These are phyloP conservation scores for Aphyosemion australe DNA, from an alignment of 2,113 vertebrate genomes.

Conservation along the genomic window DNA sequence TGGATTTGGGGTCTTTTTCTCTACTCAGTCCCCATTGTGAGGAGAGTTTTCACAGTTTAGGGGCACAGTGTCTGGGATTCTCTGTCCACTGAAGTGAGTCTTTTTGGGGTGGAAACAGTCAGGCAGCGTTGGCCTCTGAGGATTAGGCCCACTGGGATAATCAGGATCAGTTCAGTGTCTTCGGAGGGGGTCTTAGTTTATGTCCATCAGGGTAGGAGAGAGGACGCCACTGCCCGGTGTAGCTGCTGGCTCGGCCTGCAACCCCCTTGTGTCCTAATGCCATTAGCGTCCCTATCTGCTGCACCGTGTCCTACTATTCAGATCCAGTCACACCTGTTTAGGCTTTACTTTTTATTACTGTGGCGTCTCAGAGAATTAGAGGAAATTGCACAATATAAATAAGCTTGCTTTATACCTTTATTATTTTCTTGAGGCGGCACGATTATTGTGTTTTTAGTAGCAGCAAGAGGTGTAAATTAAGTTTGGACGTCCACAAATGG, in stretches of 20 bases:
- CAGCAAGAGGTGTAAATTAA: neutral
- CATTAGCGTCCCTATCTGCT: constrained; percentile 49
- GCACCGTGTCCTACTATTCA: constrained; percentile 31
- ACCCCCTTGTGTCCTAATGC: constrained; percentile 46
- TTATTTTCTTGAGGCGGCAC: too few relatives aligned
- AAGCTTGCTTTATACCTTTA: neutral
- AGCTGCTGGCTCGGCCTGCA: constrained; percentile 46
- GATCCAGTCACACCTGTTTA: constrained; percentile 13
- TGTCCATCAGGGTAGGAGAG: constrained; percentile 68
- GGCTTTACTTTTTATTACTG: neutral
- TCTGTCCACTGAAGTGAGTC: constrained; percentile 81
- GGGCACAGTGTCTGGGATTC: constrained; percentile 76
- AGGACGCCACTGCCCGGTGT: constrained; percentile 69
- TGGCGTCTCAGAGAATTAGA: neutral
- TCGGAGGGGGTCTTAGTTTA: constrained; percentile 75
- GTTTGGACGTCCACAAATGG: neutral
- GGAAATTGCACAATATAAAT: neutral
- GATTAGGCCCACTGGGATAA: constrained; percentile 82
- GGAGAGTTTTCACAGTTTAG: constrained; percentile 82
- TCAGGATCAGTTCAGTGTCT: constrained; percentile 81
- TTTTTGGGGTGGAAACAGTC: constrained; percentile 53
- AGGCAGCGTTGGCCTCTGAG: constrained; percentile 61
- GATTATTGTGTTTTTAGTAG: neutral
- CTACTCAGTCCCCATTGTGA: constrained; percentile 72
- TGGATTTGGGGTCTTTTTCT: constrained; percentile 67